A percentile compares a stretch with the other conserved stretches of the same genome.
Evolutionary conservation across 2,888 invertebrate genomes (phyloP).

Genomic region (Oegoconia quadripuncta): DNA sequence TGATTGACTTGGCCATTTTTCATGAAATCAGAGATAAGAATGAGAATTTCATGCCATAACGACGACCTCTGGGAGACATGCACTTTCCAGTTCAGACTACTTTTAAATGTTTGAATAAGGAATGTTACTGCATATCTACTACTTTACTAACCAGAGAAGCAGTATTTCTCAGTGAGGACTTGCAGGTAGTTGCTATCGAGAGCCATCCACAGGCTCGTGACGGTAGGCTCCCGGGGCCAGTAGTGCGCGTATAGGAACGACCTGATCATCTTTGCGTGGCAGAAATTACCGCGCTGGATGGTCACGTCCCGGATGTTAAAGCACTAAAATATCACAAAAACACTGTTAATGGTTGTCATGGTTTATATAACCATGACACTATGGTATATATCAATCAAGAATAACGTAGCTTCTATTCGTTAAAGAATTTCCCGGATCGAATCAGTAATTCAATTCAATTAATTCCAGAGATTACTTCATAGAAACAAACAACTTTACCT

Average conservation of each 20-base stretch:
- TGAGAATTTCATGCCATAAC: no score
- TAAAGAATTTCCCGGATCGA: background rate
- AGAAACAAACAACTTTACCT: no score
- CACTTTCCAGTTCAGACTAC: no score
- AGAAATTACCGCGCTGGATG: conserved; percentile 52
- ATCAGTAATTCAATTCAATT: no score
- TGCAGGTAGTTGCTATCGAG: conserved; percentile 45
- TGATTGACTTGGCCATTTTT: no score
- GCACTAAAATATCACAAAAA: conserved; percentile 41
- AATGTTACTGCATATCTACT: no score
- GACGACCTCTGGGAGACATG: no score
- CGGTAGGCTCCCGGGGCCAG: conserved; percentile 76
- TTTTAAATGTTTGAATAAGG: no score
- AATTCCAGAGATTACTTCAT: no score
- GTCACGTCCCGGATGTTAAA: conserved; percentile 46
- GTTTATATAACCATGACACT: no score
- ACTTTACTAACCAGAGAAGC: conserved; percentile 48
- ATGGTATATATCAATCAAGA: no score
- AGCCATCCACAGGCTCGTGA: conserved; percentile 60
- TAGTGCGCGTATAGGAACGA: conserved; percentile 70
- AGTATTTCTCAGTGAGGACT: conserved; percentile 46
- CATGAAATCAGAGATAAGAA: no score
- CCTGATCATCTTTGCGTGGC: conserved; percentile 60
- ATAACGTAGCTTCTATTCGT: background rate
- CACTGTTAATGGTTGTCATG: background rate